These are phyloP conservation scores for Bombus soroeensis DNA, from an alignment of 1,140 invertebrate species.

Conservation along the genomic window DNA sequence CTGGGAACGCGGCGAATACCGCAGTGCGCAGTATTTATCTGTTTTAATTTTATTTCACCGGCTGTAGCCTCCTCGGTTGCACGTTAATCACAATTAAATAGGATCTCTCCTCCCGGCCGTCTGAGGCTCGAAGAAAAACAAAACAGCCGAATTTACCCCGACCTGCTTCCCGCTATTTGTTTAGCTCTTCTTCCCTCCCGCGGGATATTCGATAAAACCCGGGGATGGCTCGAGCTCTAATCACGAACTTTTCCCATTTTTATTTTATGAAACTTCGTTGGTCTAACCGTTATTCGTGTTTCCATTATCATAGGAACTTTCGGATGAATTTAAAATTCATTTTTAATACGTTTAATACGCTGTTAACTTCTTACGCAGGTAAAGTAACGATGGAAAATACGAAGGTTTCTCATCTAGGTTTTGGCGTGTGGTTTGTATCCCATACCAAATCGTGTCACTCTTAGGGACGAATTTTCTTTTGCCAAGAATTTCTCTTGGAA, in stretches of 20 bases:
- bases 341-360: background rate
- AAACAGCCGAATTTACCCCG: conserved; percentile 23
- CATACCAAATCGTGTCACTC: background rate
- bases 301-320: conserved; percentile 12
- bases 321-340: conserved; percentile 6
- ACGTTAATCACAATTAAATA: conserved; percentile 63
- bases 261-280: background rate
- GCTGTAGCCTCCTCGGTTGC: conserved; percentile 12
- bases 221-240: background rate
- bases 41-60: conserved; percentile 66
- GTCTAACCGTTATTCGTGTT: background rate
- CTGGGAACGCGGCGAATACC: conserved; percentile 53
- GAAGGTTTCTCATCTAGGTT: background rate
- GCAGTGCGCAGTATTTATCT: conserved; percentile 61
- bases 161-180: conserved; percentile 21
- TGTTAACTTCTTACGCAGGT: background rate
- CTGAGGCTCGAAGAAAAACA: conserved; percentile 6
- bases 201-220: background rate
- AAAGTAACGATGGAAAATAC: background rate
- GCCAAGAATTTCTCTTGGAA: conserved; percentile 49
- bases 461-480: conserved; percentile 45
- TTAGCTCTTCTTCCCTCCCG: background rate
- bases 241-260: background rate
- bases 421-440: no score
- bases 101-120: background rate